Conservation (phyloP, 2,888 invertebrate genomes). For the Papilio protenor region DNA sequence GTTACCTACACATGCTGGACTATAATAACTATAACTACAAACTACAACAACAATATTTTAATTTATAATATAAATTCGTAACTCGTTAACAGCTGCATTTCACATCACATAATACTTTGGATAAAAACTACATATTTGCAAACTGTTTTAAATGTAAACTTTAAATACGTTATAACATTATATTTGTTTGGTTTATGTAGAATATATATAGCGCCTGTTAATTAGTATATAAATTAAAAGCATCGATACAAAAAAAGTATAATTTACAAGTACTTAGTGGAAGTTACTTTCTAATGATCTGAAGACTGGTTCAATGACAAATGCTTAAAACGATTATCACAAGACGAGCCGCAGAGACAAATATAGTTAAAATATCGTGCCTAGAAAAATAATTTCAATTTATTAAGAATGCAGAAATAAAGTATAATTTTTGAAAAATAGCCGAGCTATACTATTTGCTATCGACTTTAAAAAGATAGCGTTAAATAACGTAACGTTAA, state of each 20-base stretch:
- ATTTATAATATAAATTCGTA: constrained; percentile 81
- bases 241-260: constrained; percentile 53
- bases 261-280: constrained; percentile 7
- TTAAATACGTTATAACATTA: background rate
- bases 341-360: constrained; percentile 29
- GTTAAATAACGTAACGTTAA: constrained; percentile 8
- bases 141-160: background rate
- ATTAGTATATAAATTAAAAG: constrained; percentile 45
- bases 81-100: constrained; percentile 70
- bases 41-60: constrained; percentile 77
- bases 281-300: constrained; percentile 22
- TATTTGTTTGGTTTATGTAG: background rate
- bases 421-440: background rate
- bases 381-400: background rate
- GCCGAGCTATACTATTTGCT: background rate
- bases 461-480: background rate
- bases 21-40: constrained; percentile 64
- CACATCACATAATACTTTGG: constrained; percentile 74
- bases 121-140: constrained; percentile 45
- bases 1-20: constrained; percentile 47
- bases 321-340: constrained; percentile 39
- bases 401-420: background rate
- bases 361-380: constrained; percentile 4
- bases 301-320: constrained; percentile 30
- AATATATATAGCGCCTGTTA: constrained; percentile 7